A percentile compares a stretch with the other conserved stretches of the same genome.
phyloP scores from a whole-genome alignment of 2,797 vertebrate species.

The Brachyalestes nurse region DNA sequence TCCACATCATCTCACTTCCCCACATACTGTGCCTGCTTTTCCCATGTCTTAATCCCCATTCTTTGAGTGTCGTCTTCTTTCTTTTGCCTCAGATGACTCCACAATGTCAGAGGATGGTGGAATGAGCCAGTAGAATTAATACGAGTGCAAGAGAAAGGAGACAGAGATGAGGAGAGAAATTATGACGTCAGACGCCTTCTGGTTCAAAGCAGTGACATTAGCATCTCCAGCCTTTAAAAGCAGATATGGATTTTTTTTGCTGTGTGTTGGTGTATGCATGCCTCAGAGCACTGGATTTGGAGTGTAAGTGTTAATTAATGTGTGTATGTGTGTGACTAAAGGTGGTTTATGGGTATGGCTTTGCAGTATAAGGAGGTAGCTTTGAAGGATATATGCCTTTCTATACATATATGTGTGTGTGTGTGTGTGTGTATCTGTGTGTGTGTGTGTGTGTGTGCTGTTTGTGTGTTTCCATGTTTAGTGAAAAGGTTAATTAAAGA shows the following conservation, averaged over 20 bases:
- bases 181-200: constrained; percentile 56
- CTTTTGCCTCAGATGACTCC: constrained; percentile 27
- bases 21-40: constrained; percentile 20
- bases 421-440: constrained; percentile 39
- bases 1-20: constrained; percentile 32
- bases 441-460: constrained; percentile 36
- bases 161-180: constrained; percentile 48
- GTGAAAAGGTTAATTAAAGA: constrained; percentile 48
- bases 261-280: constrained; percentile 27
- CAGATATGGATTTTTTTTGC: constrained; percentile 47
- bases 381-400: neutral
- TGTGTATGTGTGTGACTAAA: constrained; percentile 17
- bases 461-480: constrained; percentile 32
- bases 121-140: constrained; percentile 37
- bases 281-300: constrained; percentile 19
- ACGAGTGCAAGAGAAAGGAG: constrained; percentile 17
- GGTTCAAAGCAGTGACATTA: constrained; percentile 59
- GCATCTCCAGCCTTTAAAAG: constrained; percentile 51
- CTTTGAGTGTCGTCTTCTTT: constrained; percentile 59
- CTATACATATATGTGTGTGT: constrained; percentile 37
- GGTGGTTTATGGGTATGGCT: constrained; percentile 23
- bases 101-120: constrained; percentile 41
- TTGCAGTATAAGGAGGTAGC: neutral
- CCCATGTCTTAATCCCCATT: constrained; percentile 38
- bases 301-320: constrained; percentile 26